A percentile compares a stretch with the other conserved stretches of the same genome.
These are phyloP conservation scores for Brachyhypopomus occidentalis DNA, from an alignment of 2,113 vertebrate genomes.

Conservation along the genomic window DNA sequence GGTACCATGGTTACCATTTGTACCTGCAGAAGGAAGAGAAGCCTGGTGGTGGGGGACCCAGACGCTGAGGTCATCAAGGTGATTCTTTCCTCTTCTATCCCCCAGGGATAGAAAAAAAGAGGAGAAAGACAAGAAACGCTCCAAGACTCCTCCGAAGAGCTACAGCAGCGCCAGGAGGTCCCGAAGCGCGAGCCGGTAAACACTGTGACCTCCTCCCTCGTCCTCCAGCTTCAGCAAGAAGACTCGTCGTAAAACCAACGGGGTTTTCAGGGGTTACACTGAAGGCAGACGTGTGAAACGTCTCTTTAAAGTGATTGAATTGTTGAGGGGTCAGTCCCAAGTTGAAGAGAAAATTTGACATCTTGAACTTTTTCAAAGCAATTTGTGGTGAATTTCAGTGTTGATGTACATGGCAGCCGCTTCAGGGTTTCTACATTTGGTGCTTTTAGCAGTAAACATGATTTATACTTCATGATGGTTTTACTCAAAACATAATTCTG, in stretches of 20 bases:
- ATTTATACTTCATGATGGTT: no score
- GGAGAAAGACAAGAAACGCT: constrained; percentile 88
- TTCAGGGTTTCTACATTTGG: no score
- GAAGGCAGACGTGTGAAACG: neutral
- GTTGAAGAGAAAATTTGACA: neutral
- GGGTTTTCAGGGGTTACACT: neutral
- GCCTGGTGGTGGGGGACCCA: neutral
- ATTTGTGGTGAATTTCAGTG: neutral
- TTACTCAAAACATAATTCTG: no score
- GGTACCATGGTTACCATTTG: neutral
- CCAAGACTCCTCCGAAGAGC: constrained; percentile 96
- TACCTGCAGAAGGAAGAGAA: neutral
- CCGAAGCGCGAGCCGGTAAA: constrained; percentile 87
- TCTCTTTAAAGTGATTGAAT: neutral
- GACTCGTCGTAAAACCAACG: neutral
- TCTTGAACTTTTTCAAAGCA: neutral
- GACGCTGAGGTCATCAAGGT: neutral
- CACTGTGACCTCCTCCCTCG: neutral
- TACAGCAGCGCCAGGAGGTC: constrained; percentile 94
- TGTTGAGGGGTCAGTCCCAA: neutral
- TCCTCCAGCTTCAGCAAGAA: neutral
- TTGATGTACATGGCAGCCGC: neutral
- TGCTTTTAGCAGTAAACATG: no score
- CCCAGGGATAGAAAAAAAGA: constrained; percentile 93
- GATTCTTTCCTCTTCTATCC: constrained; percentile 6